A percentile compares a stretch with the other conserved stretches of the same genome.
Evolutionary conservation across 2,888 invertebrate species (phyloP).

Genomic region (Mesochorus sp.): DNA sequence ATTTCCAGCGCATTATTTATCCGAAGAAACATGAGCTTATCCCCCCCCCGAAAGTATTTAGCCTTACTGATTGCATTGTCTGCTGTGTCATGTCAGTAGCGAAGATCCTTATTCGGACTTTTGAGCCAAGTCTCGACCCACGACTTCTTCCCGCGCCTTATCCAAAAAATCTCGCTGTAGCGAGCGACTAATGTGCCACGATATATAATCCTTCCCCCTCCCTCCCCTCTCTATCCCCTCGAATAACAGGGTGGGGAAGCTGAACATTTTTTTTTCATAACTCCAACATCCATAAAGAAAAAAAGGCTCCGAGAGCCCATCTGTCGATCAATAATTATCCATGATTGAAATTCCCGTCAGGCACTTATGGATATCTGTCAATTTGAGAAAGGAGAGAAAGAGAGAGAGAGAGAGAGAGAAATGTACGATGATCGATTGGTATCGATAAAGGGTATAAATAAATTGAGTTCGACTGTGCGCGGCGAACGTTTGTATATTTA

Average conservation of each 20-base stretch:
- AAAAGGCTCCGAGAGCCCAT: no score
- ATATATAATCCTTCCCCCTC: constrained; percentile 38
- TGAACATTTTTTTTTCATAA: no score
- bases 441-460: constrained; percentile 50
- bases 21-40: background rate
- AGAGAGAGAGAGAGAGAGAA: no score
- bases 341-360: no score
- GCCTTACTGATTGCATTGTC: constrained; percentile 41
- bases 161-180: constrained; percentile 33
- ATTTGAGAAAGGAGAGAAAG: background rate
- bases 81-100: background rate
- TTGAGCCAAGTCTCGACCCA: constrained; percentile 30
- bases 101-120: constrained; percentile 46
- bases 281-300: no score
- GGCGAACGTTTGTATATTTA: constrained; percentile 21
- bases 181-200: constrained; percentile 27
- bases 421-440: constrained; percentile 15
- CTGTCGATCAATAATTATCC: no score
- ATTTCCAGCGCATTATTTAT: background rate
- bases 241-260: no score
- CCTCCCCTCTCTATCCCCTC: no score
- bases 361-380: no score
- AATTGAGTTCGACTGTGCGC: constrained; percentile 12
- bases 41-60: background rate
- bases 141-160: constrained; percentile 16